These are phyloP conservation scores for Doryteuthis pealeii DNA, from an alignment of 1,140 invertebrate species.

Conservation along the genomic window DNA sequence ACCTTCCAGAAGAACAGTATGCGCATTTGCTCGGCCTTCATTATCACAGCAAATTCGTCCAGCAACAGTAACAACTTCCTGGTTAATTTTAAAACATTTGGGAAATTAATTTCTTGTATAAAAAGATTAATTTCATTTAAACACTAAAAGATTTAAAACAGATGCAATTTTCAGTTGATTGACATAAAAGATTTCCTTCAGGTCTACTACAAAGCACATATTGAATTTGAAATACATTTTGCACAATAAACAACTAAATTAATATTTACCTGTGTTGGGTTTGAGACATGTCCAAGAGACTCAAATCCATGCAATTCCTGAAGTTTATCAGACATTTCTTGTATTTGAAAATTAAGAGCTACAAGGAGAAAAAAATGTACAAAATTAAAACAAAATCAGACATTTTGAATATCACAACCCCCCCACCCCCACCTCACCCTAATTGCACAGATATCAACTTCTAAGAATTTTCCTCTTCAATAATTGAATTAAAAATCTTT, in stretches of 20 bases:
- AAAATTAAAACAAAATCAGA: not conserved
- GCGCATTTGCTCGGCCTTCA: slow-evolving; percentile 70
- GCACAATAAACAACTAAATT: no score
- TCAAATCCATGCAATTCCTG: slow-evolving; percentile 45
- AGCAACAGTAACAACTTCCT: slow-evolving; percentile 56
- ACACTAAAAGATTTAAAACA: not conserved
- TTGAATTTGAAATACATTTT: no score
- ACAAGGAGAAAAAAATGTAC: slow-evolving; percentile 24
- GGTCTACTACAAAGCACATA: no score
- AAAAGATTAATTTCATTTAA: not conserved
- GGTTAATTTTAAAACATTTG: slow-evolving; percentile 10
- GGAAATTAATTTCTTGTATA: not conserved
- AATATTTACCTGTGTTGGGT: slow-evolving; percentile 47
- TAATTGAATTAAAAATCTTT: no score
- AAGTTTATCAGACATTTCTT: slow-evolving; percentile 52
- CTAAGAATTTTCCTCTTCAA: no score
- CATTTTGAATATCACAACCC: no score
- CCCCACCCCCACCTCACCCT: no score
- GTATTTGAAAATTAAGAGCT: slow-evolving; percentile 60
- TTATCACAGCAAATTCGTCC: slow-evolving; percentile 77
- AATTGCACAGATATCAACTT: no score
- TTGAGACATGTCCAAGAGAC: slow-evolving; percentile 42
- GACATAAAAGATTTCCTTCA: no score
- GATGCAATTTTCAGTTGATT: no score
- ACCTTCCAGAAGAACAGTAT: slow-evolving; percentile 72